These are phyloP conservation scores for Nephrotoma flavescens DNA, from an alignment of 2,888 invertebrate species.

Conservation along the genomic window DNA sequence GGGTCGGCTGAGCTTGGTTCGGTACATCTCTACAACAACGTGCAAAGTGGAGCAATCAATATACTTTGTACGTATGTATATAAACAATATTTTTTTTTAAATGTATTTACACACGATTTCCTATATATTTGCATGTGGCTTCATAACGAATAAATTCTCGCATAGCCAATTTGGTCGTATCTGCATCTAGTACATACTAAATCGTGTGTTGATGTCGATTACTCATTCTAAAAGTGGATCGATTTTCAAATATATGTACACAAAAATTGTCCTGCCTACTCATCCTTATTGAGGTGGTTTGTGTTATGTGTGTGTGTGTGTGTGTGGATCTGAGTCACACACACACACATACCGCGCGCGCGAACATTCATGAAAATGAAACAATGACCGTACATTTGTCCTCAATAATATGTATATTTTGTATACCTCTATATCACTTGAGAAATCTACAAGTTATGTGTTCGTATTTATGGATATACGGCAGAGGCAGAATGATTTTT, in stretches of 20 bases:
- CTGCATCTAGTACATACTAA: neutral
- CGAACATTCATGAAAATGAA: neutral
- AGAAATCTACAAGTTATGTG: neutral
- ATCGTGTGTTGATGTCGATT: neutral
- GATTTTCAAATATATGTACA: neutral
- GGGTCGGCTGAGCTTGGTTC: too few relatives aligned
- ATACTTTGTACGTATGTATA: too few relatives aligned
- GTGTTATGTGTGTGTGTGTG: neutral
- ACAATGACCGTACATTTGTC: neutral
- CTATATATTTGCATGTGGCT: neutral
- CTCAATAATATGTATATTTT: neutral
- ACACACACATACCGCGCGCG: neutral
- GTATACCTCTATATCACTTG: neutral
- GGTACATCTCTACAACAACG: too few relatives aligned
- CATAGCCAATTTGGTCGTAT: neutral
- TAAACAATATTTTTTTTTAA: too few relatives aligned
- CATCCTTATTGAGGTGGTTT: neutral
- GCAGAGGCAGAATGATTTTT: neutral
- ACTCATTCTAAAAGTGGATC: neutral
- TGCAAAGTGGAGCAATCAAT: too few relatives aligned
- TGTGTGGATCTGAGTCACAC: neutral
- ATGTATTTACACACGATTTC: neutral
- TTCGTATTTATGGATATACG: neutral
- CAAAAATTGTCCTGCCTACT: neutral
- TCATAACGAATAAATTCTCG: neutral